These are phyloP conservation scores for Pterocles gutturalis DNA, from an alignment of 2,113 vertebrate species.

Conservation along the genomic window DNA sequence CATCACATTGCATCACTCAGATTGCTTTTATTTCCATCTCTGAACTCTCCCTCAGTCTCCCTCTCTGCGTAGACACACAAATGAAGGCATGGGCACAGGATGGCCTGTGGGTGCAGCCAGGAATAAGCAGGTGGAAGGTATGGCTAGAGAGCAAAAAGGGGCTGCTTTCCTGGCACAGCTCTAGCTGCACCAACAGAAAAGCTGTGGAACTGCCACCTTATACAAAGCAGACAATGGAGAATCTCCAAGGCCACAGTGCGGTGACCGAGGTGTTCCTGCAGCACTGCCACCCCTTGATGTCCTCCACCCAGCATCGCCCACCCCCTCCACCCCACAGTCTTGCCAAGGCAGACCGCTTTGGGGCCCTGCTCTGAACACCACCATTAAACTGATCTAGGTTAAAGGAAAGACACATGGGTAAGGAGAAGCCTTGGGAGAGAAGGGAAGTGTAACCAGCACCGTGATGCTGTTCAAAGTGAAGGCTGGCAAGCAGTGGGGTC, in stretches of 20 bases:
- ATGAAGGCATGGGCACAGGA: accelerated
- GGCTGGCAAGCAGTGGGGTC: accelerated
- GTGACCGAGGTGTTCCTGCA: accelerated
- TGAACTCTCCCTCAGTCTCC: background rate
- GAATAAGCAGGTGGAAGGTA: background rate
- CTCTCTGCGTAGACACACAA: background rate
- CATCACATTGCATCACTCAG: background rate
- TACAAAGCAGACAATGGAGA: background rate
- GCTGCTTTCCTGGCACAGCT: background rate
- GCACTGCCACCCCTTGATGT: background rate
- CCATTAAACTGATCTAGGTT: background rate
- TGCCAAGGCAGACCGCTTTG: background rate
- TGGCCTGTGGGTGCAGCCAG: background rate
- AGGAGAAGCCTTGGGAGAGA: background rate
- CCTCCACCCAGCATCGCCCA: accelerated
- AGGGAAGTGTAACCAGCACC: background rate
- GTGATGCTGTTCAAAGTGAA: background rate
- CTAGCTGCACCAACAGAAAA: background rate
- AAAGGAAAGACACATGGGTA: background rate
- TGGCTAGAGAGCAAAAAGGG: background rate
- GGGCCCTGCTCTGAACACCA: background rate
- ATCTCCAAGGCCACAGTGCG: background rate
- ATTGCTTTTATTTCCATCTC: background rate
- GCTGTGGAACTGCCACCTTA: background rate
- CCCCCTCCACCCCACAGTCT: background rate